Percentiles rank a stretch among this genome's conserved stretches.
These are phyloP conservation scores for Brevimyrus niger DNA, from an alignment of 2,113 vertebrate species.

Conservation along the genomic window DNA sequence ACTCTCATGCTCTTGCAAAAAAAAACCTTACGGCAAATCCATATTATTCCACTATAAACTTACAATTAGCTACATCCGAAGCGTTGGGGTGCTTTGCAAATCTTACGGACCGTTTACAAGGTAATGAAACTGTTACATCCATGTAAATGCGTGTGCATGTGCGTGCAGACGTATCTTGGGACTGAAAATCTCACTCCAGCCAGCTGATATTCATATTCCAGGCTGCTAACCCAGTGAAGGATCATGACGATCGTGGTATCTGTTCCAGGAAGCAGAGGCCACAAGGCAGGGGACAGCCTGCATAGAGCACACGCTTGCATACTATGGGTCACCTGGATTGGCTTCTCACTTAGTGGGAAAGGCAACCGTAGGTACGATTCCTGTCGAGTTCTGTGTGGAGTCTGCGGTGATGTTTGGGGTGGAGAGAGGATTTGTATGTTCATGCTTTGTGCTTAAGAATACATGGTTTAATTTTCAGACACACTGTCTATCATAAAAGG, in stretches of 20 bases:
- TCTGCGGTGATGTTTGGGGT: background rate
- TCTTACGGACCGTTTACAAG: background rate
- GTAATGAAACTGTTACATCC: background rate
- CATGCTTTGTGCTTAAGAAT: background rate
- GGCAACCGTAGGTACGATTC: background rate
- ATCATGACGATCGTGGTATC: background rate
- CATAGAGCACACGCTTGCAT: background rate
- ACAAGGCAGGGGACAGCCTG: background rate
- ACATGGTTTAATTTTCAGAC: background rate
- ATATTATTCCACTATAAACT: background rate
- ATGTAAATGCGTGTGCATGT: background rate
- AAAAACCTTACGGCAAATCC: background rate
- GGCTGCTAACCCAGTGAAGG: background rate
- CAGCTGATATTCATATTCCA: background rate
- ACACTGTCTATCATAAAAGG: background rate
- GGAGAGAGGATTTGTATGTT: background rate
- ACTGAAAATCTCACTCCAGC: background rate
- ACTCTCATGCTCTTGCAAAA: background rate
- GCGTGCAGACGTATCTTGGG: background rate
- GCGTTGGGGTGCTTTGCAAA: background rate
- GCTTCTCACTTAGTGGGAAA: background rate
- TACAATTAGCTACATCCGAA: background rate
- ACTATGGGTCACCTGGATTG: background rate
- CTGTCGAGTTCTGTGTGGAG: background rate
- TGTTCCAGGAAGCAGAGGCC: background rate